A percentile compares a stretch with the other conserved stretches of the same genome.
phyloP scores from a whole-genome alignment of 2,888 invertebrate species.

The Lacanobia wlatinum region DNA sequence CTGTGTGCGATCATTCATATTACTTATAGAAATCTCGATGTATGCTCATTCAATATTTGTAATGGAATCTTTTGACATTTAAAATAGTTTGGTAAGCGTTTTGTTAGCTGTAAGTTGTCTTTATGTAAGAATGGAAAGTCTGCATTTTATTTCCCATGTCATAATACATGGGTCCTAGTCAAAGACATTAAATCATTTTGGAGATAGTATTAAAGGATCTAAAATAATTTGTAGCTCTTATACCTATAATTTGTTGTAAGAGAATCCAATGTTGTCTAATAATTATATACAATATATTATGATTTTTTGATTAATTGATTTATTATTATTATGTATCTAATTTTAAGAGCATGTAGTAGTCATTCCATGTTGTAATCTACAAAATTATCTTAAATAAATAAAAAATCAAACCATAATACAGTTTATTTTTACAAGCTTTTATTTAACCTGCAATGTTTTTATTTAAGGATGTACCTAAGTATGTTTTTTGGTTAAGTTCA shows the following conservation, averaged over 20 bases:
- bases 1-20: too few species aligned
- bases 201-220: background rate
- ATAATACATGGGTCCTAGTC: conserved; percentile 2
- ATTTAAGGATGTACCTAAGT: too few species aligned
- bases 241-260: background rate
- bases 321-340: too few species aligned
- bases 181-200: conserved; percentile 14
- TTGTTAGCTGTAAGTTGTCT: background rate
- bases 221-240: background rate
- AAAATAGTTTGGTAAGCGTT: background rate
- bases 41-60: conserved; percentile 2
- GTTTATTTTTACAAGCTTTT: too few species aligned
- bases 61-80: background rate
- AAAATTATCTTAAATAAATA: too few species aligned
- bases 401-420: too few species aligned
- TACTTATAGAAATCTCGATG: background rate
- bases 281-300: too few species aligned
- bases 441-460: too few species aligned
- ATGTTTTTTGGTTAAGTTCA: too few species aligned
- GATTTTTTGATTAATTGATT: too few species aligned
- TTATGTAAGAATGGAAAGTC: background rate
- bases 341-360: too few species aligned
- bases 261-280: background rate
- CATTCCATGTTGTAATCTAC: too few species aligned
- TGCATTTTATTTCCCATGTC: conserved; percentile 7